Conservation (phyloP, 2,888 invertebrate species). For the Flabesymbios commensalis region DNA sequence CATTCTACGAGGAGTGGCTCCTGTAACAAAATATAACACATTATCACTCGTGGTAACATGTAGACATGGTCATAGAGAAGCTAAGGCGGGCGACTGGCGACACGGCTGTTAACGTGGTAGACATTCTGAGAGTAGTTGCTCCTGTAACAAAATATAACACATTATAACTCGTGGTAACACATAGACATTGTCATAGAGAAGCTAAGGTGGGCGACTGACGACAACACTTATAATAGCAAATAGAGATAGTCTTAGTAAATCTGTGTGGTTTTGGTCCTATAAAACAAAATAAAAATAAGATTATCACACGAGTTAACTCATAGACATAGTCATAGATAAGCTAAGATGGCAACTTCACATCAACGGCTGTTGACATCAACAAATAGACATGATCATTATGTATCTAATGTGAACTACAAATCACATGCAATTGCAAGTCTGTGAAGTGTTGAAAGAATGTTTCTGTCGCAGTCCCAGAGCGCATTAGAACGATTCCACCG, state of each 20-base stretch:
- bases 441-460: too few relatives aligned
- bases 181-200: slow-evolving; percentile 39
- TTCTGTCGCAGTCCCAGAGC: too few relatives aligned
- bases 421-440: too few relatives aligned
- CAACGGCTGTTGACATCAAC: slow-evolving; percentile 34
- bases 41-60: too few relatives aligned
- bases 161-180: too few relatives aligned
- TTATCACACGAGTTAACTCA: too few relatives aligned
- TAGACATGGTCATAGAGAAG: slow-evolving; percentile 38
- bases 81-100: slow-evolving; percentile 35
- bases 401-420: slow-evolving; percentile 35
- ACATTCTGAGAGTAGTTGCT: slow-evolving; percentile 24
- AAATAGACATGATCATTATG: slow-evolving; percentile 39
- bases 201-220: slow-evolving; percentile 35
- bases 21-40: too few relatives aligned
- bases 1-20: slow-evolving; percentile 23
- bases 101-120: slow-evolving; percentile 33
- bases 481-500: too few relatives aligned
- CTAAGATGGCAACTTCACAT: slow-evolving; percentile 34
- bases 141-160: too few relatives aligned
- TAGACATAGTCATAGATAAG: slow-evolving; percentile 38
- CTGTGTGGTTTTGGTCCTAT: too few relatives aligned
- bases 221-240: slow-evolving; percentile 32
- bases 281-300: too few relatives aligned
- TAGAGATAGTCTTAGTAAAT: slow-evolving; percentile 34